A percentile compares a stretch with the other conserved stretches of the same genome.
phyloP scores from a whole-genome alignment of 2,113 vertebrate species.

The Pogonocichla stellata region DNA sequence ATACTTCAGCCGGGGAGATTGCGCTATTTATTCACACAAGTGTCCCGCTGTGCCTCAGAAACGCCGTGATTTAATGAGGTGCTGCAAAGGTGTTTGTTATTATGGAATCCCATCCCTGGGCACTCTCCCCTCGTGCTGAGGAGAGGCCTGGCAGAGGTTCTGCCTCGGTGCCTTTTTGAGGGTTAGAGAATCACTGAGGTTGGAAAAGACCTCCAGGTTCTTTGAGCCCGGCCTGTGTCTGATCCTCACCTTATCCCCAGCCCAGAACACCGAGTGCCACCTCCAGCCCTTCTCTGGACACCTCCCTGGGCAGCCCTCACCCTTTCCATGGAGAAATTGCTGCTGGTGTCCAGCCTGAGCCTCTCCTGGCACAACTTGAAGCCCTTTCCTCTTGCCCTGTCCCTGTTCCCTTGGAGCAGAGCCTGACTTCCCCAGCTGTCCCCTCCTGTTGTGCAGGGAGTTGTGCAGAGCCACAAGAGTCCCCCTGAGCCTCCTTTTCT shows the following conservation, averaged over 20 bases:
- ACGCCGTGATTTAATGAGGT: conserved; percentile 76
- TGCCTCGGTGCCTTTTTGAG: not conserved
- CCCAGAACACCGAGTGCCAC: not conserved
- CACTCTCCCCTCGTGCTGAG: not conserved
- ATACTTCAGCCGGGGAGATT: conserved; percentile 74
- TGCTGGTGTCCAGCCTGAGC: fast-evolving
- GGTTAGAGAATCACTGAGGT: not conserved
- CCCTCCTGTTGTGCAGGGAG: not conserved
- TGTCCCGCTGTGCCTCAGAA: conserved; percentile 77
- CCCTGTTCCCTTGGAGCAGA: not conserved
- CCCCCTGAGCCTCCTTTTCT: not conserved
- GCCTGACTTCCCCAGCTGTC: fast-evolving
- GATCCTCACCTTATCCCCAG: not conserved
- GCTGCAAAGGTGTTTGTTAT: conserved; percentile 74
- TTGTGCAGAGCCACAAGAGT: fast-evolving
- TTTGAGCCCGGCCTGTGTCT: fast-evolving
- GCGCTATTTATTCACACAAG: conserved; percentile 77
- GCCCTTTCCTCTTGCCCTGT: fast-evolving
- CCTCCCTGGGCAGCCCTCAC: not conserved
- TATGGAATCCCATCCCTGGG: conserved; percentile 60
- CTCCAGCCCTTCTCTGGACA: not conserved
- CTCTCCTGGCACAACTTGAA: fast-evolving
- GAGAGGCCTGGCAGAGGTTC: conserved; percentile 37
- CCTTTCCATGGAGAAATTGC: not conserved
- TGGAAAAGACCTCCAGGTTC: not conserved